Base-by-base conservation (phyloP, 1,140 invertebrate genomes). In the Brachionus manjavacas region DNA sequence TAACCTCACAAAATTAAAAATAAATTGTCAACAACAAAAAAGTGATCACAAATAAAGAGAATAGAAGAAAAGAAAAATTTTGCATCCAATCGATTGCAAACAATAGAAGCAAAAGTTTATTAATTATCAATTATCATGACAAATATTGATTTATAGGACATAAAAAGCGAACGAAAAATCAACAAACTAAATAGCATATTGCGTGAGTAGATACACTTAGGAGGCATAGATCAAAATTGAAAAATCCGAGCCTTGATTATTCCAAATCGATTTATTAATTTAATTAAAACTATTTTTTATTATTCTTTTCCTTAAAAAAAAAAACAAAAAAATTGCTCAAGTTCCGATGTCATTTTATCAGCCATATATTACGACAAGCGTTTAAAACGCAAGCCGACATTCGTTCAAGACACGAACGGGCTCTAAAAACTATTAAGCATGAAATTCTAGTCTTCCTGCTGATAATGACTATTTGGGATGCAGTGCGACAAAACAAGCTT, bases 311-410 rank as follows among this genome's bases (percentile, higher is more conserved):
- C 46, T 76, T 20, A 12, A 52, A 14, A 14, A 52, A 52, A n/a
- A 52, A 14, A 1, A 52, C 3, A 52, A 52, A 60, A 60, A 60
- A 60, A 60, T 60, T 60, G 43, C 14, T 31, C n/a, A 76, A 76
- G 39, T 76, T 76, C 72, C 72, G 72, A 76, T 76, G 72, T 76
- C 72, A 76, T 72, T 72, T 76, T 76, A 76, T 76, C 72, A 76
- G 72, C 31, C 72, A 76, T 31, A 72, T 72, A 72, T 72, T 72
- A 72, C 72, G 43, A 76, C 72, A 46, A 76, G 72, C 39, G 12
- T 76, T 28, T n/a, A 25, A n/a, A 76, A 49, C 14, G n/a, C 16
- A 35, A n/a, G 39, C 72, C 72, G 72, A 76, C 72, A 76, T 46
- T 41, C 66, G 35, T 41, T 23, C 16, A 35, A 11, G 25, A 76